Conservation (phyloP, 2,113 vertebrate species). For the Myiagra hebetior region DNA sequence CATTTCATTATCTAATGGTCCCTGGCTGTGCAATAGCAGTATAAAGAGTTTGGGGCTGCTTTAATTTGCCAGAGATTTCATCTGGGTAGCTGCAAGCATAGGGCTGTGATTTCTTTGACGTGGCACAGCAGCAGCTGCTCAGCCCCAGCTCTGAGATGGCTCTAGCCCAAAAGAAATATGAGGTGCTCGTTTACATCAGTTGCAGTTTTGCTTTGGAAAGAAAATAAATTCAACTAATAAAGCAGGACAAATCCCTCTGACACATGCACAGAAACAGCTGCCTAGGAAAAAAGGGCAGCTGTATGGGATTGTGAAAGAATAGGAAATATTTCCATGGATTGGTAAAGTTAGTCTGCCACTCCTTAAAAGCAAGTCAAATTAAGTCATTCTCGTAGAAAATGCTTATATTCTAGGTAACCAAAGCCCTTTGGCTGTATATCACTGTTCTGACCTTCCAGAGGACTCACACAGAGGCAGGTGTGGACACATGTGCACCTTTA, state of each 20-base stretch:
- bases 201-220: background rate
- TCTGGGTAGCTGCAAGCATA: background rate
- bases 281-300: background rate
- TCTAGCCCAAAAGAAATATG: background rate
- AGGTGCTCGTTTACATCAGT: background rate
- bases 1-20: background rate
- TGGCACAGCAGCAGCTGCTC: slow-evolving; percentile 23
- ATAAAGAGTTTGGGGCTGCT: background rate
- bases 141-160: background rate
- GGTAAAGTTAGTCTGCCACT: background rate
- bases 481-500: background rate
- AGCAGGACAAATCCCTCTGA: background rate
- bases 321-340: background rate
- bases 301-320: background rate
- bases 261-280: background rate
- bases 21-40: background rate
- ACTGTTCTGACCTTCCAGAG: background rate
- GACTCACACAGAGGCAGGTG: background rate
- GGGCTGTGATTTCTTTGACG: background rate
- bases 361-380: background rate
- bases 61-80: slow-evolving; percentile 15
- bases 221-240: background rate
- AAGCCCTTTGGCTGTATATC: background rate
- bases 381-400: background rate
- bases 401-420: background rate